Conservation (phyloP, 2,797 vertebrate species). For the Coendou prehensilis region DNA sequence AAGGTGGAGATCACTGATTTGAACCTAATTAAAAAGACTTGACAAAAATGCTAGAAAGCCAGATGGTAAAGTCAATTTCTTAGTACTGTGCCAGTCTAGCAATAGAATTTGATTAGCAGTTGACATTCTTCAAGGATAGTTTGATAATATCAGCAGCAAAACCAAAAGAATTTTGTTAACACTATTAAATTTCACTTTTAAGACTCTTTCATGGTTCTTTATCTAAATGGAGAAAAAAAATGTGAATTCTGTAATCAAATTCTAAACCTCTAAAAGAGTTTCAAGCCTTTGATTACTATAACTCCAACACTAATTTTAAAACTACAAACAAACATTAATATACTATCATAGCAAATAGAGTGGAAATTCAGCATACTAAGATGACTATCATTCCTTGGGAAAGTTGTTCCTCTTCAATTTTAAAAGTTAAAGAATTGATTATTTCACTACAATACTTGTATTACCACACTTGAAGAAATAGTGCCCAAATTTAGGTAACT, state of each 20-base stretch:
- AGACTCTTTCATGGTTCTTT: slow-evolving; percentile 69
- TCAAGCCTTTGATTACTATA: slow-evolving; percentile 63
- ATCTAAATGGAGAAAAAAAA: slow-evolving; percentile 66
- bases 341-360: slow-evolving; percentile 35
- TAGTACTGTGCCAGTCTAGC: slow-evolving; percentile 81
- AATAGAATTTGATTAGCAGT: slow-evolving; percentile 84
- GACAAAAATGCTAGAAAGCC: slow-evolving; percentile 88
- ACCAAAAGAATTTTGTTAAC: slow-evolving; percentile 76
- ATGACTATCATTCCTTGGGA: slow-evolving; percentile 27
- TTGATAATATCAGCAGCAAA: slow-evolving; percentile 84
- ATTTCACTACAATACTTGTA: slow-evolving; percentile 57
- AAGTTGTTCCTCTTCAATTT: slow-evolving; percentile 57
- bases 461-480: slow-evolving; percentile 47
- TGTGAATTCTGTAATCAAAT: slow-evolving; percentile 60
- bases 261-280: slow-evolving; percentile 17
- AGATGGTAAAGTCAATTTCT: slow-evolving; percentile 89
- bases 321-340: slow-evolving; percentile 27
- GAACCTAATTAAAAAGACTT: slow-evolving; percentile 89
- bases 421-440: slow-evolving; percentile 63
- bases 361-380: slow-evolving; percentile 34
- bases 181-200: slow-evolving; percentile 70
- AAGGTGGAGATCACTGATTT: slow-evolving; percentile 88
- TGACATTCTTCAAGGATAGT: slow-evolving; percentile 87
- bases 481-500: slow-evolving; percentile 30
- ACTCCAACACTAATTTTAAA: slow-evolving; percentile 61